Evolutionary conservation across 2,797 vertebrate species (phyloP).

Genomic region (Pipistrellus kuhlii): DNA sequence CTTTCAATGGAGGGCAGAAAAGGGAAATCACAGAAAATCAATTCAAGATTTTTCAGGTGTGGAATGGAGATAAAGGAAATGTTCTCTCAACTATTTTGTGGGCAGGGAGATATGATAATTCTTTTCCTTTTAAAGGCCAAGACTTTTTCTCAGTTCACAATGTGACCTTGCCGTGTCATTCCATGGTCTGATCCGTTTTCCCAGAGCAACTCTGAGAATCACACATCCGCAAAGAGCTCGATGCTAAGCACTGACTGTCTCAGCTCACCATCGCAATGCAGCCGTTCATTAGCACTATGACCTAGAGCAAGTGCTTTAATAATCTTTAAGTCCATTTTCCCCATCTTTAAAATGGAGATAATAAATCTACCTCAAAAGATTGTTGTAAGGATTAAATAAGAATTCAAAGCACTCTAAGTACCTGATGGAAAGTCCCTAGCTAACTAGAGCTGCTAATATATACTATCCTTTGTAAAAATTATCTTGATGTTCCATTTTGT

Average conservation of each 20-base stretch:
- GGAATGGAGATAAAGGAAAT: conserved; percentile 71
- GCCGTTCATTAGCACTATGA: not conserved
- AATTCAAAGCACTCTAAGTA: not conserved
- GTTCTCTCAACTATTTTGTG: conserved; percentile 54
- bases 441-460: not conserved
- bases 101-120: conserved; percentile 60
- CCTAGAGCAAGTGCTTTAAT: not conserved
- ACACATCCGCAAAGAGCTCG: not conserved
- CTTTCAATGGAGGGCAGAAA: conserved; percentile 75
- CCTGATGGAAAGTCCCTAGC: not conserved
- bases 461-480: not conserved
- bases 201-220: not conserved
- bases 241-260: no score
- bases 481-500: conserved; percentile 5
- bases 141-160: not conserved
- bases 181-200: not conserved
- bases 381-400: not conserved
- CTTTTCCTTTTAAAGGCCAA: conserved; percentile 33
- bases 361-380: conserved; percentile 11
- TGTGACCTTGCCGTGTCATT: not conserved
- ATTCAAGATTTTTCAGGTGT: conserved; percentile 73
- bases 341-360: conserved; percentile 32
- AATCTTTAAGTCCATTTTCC: not conserved
- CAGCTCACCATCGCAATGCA: not conserved
- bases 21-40: conserved; percentile 78